A percentile compares a stretch with the other conserved stretches of the same genome.
Evolutionary conservation across 1,140 invertebrate species (phyloP).

Genomic region (Plectrocnemia conspersa): DNA sequence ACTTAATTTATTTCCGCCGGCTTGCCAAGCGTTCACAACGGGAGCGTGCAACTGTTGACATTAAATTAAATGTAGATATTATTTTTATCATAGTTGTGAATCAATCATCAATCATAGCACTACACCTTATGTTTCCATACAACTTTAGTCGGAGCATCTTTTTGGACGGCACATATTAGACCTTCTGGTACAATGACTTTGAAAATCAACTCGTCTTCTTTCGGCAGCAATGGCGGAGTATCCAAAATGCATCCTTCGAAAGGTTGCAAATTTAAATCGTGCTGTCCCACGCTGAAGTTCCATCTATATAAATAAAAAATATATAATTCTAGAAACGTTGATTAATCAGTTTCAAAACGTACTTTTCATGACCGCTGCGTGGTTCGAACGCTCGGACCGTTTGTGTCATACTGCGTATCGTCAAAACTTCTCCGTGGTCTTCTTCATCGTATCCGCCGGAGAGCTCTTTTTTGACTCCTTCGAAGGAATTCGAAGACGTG

Average conservation of each 20-base stretch:
- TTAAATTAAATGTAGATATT: not conserved
- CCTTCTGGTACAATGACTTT: constrained; percentile 72
- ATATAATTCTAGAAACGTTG: constrained; percentile 1
- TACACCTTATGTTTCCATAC: constrained; percentile 67
- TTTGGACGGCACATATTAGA: constrained; percentile 60
- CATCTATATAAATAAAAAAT: constrained; percentile 57
- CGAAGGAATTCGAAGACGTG: constrained; percentile 47
- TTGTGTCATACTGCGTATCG: constrained; percentile 76
- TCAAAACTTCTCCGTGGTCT: constrained; percentile 61
- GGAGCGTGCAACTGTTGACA: constrained; percentile 69
- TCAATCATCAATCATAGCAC: not conserved
- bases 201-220: constrained; percentile 52
- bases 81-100: not conserved
- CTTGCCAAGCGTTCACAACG: constrained; percentile 78
- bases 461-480: constrained; percentile 35
- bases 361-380: constrained; percentile 76
- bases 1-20: constrained; percentile 59
- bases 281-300: constrained; percentile 92
- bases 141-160: constrained; percentile 50
- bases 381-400: constrained; percentile 84
- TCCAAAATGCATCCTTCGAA: constrained; percentile 50
- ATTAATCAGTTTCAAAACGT: constrained; percentile 15
- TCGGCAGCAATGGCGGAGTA: constrained; percentile 38
- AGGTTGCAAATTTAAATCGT: constrained; percentile 66
- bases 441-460: constrained; percentile 42